phyloP scores from a whole-genome alignment of 2,113 vertebrate genomes.

The Eulemur macaco region DNA sequence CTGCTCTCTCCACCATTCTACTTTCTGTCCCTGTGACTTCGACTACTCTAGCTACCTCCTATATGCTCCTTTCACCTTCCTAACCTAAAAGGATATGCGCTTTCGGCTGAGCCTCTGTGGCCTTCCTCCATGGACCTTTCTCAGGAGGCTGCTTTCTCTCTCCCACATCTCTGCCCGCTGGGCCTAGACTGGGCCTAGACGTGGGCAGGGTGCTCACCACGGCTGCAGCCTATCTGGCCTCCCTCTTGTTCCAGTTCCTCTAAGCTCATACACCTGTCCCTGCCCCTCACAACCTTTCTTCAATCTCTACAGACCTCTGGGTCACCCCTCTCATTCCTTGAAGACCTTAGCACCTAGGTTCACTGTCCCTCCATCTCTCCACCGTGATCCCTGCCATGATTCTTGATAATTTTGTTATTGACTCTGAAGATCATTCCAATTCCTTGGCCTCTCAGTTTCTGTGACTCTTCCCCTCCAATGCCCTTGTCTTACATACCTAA shows the following conservation, averaged over 20 bases:
- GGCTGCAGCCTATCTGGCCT: background rate
- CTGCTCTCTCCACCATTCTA: background rate
- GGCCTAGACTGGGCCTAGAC: background rate
- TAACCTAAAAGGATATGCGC: background rate
- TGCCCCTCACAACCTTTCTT: background rate
- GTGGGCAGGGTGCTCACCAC: background rate
- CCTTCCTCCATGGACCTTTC: no score
- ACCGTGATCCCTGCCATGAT: background rate
- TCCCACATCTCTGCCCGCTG: rapidly evolving
- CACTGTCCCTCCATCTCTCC: background rate
- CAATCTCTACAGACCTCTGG: background rate
- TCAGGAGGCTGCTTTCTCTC: background rate
- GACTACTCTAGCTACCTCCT: background rate
- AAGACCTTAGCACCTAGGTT: background rate
- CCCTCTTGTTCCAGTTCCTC: background rate
- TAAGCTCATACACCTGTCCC: background rate
- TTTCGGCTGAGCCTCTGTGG: background rate
- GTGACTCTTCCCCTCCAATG: background rate
- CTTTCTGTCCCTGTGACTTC: background rate
- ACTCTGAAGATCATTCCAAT: background rate
- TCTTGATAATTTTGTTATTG: background rate
- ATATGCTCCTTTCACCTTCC: background rate
- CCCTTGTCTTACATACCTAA: background rate
- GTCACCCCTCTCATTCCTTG: background rate
- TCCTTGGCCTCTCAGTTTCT: background rate